These are phyloP conservation scores for Pavo muticus DNA, from an alignment of 2,113 vertebrate genomes.

Conservation along the genomic window DNA sequence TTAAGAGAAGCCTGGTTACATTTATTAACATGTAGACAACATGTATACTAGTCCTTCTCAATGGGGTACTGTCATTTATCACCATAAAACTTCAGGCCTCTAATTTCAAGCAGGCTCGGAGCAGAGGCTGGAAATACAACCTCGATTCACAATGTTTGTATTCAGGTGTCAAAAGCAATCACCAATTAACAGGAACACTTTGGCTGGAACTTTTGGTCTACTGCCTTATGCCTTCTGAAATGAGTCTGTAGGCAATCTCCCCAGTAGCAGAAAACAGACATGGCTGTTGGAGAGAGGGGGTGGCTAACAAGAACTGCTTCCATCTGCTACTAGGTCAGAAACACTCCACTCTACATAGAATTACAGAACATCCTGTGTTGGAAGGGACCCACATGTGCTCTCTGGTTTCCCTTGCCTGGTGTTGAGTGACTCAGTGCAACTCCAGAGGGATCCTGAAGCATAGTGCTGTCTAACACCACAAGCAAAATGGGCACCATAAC, in stretches of 20 bases:
- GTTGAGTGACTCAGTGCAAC: neutral
- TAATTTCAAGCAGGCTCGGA: slow-evolving; percentile 6
- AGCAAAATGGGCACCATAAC: slow-evolving; percentile 57
- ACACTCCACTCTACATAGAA: neutral
- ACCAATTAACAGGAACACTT: neutral
- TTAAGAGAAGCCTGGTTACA: neutral
- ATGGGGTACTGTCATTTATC: neutral
- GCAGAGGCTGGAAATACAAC: neutral
- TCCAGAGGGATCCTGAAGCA: neutral
- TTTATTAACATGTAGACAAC: neutral
- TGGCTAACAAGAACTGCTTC: neutral
- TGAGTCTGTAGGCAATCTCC: neutral
- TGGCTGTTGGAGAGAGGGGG: neutral
- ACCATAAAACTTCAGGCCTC: neutral
- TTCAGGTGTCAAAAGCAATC: neutral
- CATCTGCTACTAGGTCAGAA: neutral
- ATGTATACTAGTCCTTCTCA: neutral
- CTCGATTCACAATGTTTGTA: neutral
- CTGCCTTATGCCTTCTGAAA: neutral
- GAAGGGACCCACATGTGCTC: neutral
- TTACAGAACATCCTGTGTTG: neutral
- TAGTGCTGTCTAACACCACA: neutral
- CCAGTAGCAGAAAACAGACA: neutral
- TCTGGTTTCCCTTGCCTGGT: neutral
- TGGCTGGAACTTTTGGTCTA: neutral